These are phyloP conservation scores for Cephus rjabovi DNA, from an alignment of 2,888 invertebrate species.

Conservation along the genomic window DNA sequence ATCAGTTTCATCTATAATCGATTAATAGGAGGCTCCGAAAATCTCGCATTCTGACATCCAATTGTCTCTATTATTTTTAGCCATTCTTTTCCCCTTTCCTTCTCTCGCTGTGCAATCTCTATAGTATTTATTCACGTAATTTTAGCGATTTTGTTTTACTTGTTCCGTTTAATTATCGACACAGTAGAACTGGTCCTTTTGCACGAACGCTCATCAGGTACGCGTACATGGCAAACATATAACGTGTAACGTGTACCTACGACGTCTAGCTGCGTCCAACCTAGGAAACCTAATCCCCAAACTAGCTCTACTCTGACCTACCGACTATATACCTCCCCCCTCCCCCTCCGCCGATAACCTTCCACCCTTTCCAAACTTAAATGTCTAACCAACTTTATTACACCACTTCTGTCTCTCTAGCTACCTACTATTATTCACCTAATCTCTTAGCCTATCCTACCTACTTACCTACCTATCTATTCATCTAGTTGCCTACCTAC, in stretches of 20 bases:
- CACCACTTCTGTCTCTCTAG: slow-evolving; percentile 16
- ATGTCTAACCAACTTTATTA: neutral
- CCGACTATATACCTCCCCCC: no score
- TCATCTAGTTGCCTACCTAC: slow-evolving; percentile 16
- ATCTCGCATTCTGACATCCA: no score
- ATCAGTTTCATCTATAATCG: no score
- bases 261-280: neutral
- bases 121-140: no score
- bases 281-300: neutral
- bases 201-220: slow-evolving; percentile 28
- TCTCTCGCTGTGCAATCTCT: no score
- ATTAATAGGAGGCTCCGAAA: no score
- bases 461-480: slow-evolving; percentile 18
- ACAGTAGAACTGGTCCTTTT: neutral
- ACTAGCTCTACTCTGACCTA: no score
- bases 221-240: slow-evolving; percentile 35
- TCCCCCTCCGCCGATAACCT: no score
- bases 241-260: slow-evolving; percentile 33
- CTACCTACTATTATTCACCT: slow-evolving; percentile 16
- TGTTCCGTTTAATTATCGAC: no score
- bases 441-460: slow-evolving; percentile 3
- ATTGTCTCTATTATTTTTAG: no score
- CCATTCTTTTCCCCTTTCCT: no score
- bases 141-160: no score
- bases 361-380: neutral